Conservation (phyloP, 2,797 vertebrate species). For the Darevskia nairensis region DNA sequence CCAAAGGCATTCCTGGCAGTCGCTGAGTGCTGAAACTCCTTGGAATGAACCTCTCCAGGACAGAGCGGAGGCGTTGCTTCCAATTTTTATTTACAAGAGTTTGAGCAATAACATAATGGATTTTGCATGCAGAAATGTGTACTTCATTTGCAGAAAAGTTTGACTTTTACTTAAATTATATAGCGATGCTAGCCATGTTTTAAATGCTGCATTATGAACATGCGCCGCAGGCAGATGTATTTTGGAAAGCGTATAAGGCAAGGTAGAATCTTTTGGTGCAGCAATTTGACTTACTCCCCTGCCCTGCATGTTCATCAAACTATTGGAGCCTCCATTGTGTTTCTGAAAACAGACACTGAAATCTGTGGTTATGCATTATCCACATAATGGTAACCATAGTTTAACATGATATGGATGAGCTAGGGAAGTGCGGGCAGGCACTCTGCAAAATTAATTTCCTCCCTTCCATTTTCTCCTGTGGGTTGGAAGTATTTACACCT, state of each 20-base stretch:
- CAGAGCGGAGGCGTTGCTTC: fast-evolving
- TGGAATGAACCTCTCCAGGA: constrained; percentile 6
- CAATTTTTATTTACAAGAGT: constrained; percentile 20
- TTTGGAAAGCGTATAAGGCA: not conserved
- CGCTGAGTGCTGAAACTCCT: not conserved
- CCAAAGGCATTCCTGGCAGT: fast-evolving
- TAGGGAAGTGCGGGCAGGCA: too few relatives aligned
- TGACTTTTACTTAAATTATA: not conserved
- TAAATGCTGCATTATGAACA: not conserved
- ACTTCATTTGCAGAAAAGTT: not conserved
- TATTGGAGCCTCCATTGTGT: not conserved
- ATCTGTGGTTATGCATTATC: not conserved
- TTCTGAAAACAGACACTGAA: not conserved
- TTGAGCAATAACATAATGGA: constrained; percentile 34
- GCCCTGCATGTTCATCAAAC: too few relatives aligned
- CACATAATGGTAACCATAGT: too few relatives aligned
- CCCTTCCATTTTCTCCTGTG: too few relatives aligned
- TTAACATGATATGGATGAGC: too few relatives aligned
- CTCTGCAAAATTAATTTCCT: too few relatives aligned
- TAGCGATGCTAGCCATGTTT: not conserved
- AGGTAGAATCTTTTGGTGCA: not conserved
- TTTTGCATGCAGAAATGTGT: not conserved
- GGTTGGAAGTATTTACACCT: too few relatives aligned
- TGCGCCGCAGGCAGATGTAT: not conserved
- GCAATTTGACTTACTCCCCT: too few relatives aligned